phyloP scores from a whole-genome alignment of 1,140 invertebrate genomes.

The Ctenoplectra terminalis region DNA sequence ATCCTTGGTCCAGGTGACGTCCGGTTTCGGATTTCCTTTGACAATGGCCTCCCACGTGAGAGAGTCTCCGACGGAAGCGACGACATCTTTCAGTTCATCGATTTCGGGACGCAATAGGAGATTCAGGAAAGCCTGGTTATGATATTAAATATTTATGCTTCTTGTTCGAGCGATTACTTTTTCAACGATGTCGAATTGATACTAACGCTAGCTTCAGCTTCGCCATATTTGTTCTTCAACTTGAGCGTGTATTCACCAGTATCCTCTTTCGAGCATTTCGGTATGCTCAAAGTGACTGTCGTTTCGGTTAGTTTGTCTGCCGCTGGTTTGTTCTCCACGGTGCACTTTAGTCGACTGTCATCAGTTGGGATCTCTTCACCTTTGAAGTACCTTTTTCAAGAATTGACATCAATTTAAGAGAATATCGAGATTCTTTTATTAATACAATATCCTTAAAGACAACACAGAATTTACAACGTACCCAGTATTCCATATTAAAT shows the following conservation, averaged over 20 bases:
- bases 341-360: conserved; percentile 81
- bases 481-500: not conserved
- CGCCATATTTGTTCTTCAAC: conserved; percentile 90
- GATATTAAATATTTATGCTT: not conserved
- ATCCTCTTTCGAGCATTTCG: conserved; percentile 88
- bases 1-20: conserved; percentile 89
- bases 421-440: not conserved
- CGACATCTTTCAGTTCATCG: conserved; percentile 88
- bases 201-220: conserved; percentile 86
- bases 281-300: conserved; percentile 87
- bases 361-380: conserved; percentile 80
- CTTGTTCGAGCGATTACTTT: not conserved
- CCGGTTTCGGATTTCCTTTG: conserved; percentile 90
- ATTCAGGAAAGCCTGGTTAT: conserved; percentile 86
- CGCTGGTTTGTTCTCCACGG: conserved; percentile 85
- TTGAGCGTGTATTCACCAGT: conserved; percentile 92
- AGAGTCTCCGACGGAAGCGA: conserved; percentile 88
- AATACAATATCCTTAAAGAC: no score
- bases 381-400: conserved; percentile 79
- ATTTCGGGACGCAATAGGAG: conserved; percentile 90
- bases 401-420: not conserved
- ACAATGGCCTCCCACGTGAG: conserved; percentile 88
- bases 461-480: not conserved
- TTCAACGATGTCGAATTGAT: not conserved
- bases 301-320: conserved; percentile 90